These are phyloP conservation scores for Halcyon leucocephala DNA, from an alignment of 2,797 vertebrate species.

Conservation along the genomic window DNA sequence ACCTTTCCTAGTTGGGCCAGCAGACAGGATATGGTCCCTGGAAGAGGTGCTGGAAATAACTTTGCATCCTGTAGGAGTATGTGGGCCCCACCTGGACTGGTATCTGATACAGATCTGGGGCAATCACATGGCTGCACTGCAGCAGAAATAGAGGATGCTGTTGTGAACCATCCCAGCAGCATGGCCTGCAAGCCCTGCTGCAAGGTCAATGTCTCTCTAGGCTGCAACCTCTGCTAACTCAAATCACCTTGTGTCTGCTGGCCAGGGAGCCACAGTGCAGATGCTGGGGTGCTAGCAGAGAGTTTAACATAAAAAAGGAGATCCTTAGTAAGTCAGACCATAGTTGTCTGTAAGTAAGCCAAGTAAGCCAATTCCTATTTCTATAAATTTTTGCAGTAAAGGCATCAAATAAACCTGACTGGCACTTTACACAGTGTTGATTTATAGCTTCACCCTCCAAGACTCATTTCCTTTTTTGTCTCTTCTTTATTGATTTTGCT, in stretches of 20 bases:
- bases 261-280: fast-evolving
- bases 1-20: not conserved
- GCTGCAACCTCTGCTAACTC: not conserved
- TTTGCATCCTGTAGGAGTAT: not conserved
- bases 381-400: not conserved
- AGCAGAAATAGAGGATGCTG: fast-evolving
- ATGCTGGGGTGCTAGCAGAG: not conserved
- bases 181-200: fast-evolving
- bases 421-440: not conserved
- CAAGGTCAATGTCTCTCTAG: fast-evolving
- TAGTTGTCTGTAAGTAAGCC: not conserved
- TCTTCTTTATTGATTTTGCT: not conserved
- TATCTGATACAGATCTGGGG: not conserved
- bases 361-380: not conserved
- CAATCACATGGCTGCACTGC: fast-evolving
- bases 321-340: not conserved
- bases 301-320: not conserved
- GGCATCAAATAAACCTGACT: not conserved
- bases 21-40: not conserved
- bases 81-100: not conserved
- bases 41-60: not conserved
- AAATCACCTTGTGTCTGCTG: not conserved
- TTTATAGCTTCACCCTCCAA: not conserved
- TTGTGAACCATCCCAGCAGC: not conserved
- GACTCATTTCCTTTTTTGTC: not conserved